Conservation (phyloP, 2,113 vertebrate genomes). For the Engraulis encrasicolus region DNA sequence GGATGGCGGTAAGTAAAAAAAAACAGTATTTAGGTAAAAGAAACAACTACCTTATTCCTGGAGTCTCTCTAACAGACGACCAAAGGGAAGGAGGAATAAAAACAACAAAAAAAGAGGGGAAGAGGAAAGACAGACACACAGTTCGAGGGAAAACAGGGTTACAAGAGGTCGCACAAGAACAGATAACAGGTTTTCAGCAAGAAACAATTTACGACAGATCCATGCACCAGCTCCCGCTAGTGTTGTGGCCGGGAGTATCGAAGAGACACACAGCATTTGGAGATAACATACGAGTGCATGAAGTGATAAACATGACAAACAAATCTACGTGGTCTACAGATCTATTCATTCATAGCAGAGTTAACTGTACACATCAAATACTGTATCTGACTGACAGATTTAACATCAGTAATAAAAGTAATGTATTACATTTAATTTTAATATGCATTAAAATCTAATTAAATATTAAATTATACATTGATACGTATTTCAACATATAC, state of each 20-base stretch:
- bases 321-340: no score
- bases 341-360: no score
- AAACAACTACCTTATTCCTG: slow-evolving; percentile 97
- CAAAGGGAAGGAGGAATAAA: slow-evolving; percentile 87
- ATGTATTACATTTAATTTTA: no score
- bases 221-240: background rate
- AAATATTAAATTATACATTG: no score
- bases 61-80: slow-evolving; percentile 92
- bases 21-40: slow-evolving; percentile 72
- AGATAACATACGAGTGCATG: no score
- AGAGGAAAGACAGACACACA: slow-evolving; percentile 88
- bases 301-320: no score
- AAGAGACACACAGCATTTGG: no score
- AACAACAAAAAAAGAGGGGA: slow-evolving; percentile 72
- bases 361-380: no score
- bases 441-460: no score
- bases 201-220: background rate
- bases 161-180: background rate
- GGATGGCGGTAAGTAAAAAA: slow-evolving; percentile 68
- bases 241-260: background rate
- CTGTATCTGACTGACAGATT: no score
- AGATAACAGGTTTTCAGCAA: background rate
- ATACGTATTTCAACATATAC: no score
- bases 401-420: no score
- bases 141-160: slow-evolving; percentile 73